Base-by-base conservation (phyloP, 2,888 invertebrate genomes). In the Hirtodrosophila cameraria region DNA sequence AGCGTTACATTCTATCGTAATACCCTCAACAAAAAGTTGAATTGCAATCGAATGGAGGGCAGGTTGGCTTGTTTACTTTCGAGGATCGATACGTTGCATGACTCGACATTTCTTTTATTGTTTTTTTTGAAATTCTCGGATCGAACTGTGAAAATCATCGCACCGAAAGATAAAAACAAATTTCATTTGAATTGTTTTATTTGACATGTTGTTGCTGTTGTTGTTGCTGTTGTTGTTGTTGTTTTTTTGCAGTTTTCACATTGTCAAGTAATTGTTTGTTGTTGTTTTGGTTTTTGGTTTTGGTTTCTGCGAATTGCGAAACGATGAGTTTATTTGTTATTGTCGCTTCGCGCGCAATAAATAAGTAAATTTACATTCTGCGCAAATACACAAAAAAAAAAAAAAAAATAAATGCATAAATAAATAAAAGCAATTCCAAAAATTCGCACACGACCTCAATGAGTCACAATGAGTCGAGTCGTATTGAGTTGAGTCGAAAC, bases 361-460 rank as follows among this genome's bases (percentile, higher is more conserved):
- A 81, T 75, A 70, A 81, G 75, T 55, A 57, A 75, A 84, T 81
- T 81, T 75, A 79, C 76, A 81, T 81, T 75, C 79, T 65, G 41
- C 78, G 63, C 70, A 64, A 78, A 81, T 72, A 69, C 75, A n/a
- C n/a, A n/a, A n/a, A n/a, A n/a, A n/a, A n/a, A n/a, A n/a, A n/a
- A n/a, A n/a, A n/a, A 84, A 84, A 75, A 80, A 81, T 78, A 80
- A 80, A 84, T 80, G 75, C 79, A 82, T 81, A 82, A 84, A 81
- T 78, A 84, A 80, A 80, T 78, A 70, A 75, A 82, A 84, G 82
- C 82, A 84, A 85, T 81, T 84, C 82, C 78, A 80, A 80, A 80
- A 81, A 80, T 84, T 80, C 79, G 84, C 84, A 84, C 81, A 80
- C 79, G 79, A 80, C 79, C 79, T 67, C 78, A 80, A 80, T 80